Evolutionary conservation across 2,113 vertebrate genomes (phyloP).

Genomic region (Agapornis roseicollis): DNA sequence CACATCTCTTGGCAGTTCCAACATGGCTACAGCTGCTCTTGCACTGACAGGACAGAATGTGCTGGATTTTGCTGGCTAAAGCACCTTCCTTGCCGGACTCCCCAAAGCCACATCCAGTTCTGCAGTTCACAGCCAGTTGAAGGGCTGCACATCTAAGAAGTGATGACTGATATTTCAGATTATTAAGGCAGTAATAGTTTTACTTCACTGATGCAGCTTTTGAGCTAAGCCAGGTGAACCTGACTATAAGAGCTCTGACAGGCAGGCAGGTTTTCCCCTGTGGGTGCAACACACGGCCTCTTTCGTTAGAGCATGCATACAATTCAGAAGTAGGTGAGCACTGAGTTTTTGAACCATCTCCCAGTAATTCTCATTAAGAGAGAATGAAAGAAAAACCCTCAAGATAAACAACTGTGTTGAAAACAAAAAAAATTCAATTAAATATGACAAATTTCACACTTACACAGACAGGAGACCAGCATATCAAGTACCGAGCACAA

Average conservation of each 20-base stretch:
- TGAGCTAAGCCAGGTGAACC: background rate
- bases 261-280: background rate
- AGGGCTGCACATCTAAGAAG: background rate
- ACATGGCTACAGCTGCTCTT: background rate
- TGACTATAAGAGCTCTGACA: background rate
- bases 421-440: slow-evolving; percentile 42
- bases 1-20: background rate
- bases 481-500: slow-evolving; percentile 62
- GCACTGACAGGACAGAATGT: background rate
- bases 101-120: background rate
- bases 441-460: slow-evolving; percentile 39
- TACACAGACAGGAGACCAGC: slow-evolving; percentile 54
- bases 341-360: background rate
- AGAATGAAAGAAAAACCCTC: slow-evolving; percentile 17
- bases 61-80: background rate
- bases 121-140: background rate
- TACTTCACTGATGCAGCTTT: slow-evolving; percentile 46
- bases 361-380: slow-evolving; percentile 2
- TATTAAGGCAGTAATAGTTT: slow-evolving; percentile 44
- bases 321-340: background rate
- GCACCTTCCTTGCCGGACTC: fast-evolving
- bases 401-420: background rate
- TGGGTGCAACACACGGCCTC: background rate
- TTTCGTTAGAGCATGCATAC: background rate
- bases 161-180: slow-evolving; percentile 6